These are phyloP conservation scores for Megalops cyprinoides DNA, from an alignment of 2,797 vertebrate species.

Conservation along the genomic window DNA sequence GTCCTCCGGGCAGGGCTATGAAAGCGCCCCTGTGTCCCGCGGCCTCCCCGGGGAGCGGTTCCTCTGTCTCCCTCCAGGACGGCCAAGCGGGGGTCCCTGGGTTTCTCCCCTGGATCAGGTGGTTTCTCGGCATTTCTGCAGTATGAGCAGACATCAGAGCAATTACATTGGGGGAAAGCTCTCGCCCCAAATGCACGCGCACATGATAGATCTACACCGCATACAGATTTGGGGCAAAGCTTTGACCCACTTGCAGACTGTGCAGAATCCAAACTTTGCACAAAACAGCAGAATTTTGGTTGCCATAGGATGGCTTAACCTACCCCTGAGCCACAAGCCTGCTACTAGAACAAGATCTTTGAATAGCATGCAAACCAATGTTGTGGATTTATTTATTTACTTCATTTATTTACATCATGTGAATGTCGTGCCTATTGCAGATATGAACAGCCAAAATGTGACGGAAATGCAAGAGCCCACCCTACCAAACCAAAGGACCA, in stretches of 20 bases:
- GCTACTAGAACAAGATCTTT: too few species aligned
- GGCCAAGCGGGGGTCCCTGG: conserved; percentile 14
- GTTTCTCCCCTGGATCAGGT: conserved; percentile 37
- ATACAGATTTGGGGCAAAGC: too few species aligned
- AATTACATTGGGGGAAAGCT: background rate
- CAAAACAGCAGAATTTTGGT: too few species aligned
- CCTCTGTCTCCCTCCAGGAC: conserved; percentile 3
- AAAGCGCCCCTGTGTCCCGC: conserved; percentile 70
- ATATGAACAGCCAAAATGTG: conserved; percentile 95
- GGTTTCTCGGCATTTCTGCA: conserved; percentile 1
- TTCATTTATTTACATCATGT: too few species aligned
- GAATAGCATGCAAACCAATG: too few species aligned
- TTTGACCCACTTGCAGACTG: background rate
- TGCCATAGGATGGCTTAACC: too few species aligned
- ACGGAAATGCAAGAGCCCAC: conserved; percentile 88
- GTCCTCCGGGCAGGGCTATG: conserved; percentile 53
- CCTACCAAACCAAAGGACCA: conserved; percentile 88
- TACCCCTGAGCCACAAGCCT: too few species aligned
- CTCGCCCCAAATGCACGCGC: background rate
- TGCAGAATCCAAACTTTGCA: background rate
- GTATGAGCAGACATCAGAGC: background rate
- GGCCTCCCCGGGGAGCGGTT: conserved; percentile 45
- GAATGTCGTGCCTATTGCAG: conserved; percentile 58
- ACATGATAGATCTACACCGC: too few species aligned
- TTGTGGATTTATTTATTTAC: too few species aligned